Evolutionary conservation across 1,140 invertebrate species (phyloP).

Genomic region (Episyrphus balteatus): DNA sequence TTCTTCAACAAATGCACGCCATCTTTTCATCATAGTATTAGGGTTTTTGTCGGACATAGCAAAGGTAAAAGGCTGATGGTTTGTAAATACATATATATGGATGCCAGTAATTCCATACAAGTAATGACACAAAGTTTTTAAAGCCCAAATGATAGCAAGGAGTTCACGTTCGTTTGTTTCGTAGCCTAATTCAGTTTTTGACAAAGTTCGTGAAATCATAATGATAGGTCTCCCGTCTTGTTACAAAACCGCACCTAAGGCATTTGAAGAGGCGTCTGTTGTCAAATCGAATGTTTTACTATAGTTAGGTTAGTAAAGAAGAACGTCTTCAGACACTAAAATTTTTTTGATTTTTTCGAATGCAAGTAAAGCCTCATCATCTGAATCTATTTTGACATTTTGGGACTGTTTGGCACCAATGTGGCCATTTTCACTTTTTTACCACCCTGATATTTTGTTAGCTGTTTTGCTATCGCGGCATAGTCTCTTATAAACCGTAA

Average conservation of each 20-base stretch:
- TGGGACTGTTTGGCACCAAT: neutral
- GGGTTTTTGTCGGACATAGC: neutral
- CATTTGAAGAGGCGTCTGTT: constrained; percentile 28
- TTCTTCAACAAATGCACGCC: constrained; percentile 5
- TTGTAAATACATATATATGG: too few species aligned
- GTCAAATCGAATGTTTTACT: constrained; percentile 22
- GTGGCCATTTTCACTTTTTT: neutral
- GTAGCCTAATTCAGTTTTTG: too few species aligned
- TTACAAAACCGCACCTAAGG: constrained; percentile 27
- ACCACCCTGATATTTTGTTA: neutral
- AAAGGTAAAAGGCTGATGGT: constrained; percentile 5
- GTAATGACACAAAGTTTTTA: constrained; percentile 10
- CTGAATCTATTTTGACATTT: constrained; percentile 1
- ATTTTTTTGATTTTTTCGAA: neutral
- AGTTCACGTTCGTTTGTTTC: too few species aligned
- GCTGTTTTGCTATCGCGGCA: neutral
- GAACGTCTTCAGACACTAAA: neutral
- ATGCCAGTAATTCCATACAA: neutral
- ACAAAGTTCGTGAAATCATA: too few species aligned
- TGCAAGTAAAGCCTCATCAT: neutral
- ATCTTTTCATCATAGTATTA: constrained; percentile 3
- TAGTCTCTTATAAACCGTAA: neutral
- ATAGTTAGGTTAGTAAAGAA: constrained; percentile 13
- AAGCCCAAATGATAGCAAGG: too few species aligned
- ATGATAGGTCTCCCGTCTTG: too few species aligned